Evolutionary conservation across 2,888 invertebrate species (phyloP).

Genomic region (Dysmachus trigonus): DNA sequence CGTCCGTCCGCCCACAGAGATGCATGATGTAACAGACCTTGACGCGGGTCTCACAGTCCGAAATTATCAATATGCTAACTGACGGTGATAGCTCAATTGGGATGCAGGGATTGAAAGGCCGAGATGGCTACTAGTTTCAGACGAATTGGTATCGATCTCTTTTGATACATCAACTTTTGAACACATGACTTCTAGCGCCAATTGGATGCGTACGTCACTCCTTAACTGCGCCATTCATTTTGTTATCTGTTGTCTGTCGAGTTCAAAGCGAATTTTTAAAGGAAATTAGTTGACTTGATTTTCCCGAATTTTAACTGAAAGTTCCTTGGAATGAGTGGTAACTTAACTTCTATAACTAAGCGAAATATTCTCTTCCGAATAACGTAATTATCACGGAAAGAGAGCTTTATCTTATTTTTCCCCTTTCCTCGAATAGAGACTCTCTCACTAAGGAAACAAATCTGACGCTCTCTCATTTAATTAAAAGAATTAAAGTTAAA

Average conservation of each 20-base stretch:
- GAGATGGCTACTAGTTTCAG: not conserved
- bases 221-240: not conserved
- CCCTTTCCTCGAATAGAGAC: no score
- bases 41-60: not conserved
- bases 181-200: not conserved
- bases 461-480: no score
- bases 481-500: no score
- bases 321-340: no score
- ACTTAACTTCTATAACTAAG: no score
- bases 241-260: not conserved
- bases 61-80: not conserved
- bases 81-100: not conserved
- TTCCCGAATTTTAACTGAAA: not conserved
- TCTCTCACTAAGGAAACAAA: no score
- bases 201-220: not conserved
- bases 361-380: no score
- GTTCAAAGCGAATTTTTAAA: not conserved
- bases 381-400: no score
- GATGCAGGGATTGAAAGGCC: not conserved
- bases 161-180: not conserved
- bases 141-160: not conserved
- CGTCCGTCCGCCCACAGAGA: not conserved
- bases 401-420: no score
- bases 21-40: not conserved
- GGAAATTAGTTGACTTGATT: not conserved